Conservation (phyloP, 2,113 vertebrate genomes). For the Gavialis gangeticus region DNA sequence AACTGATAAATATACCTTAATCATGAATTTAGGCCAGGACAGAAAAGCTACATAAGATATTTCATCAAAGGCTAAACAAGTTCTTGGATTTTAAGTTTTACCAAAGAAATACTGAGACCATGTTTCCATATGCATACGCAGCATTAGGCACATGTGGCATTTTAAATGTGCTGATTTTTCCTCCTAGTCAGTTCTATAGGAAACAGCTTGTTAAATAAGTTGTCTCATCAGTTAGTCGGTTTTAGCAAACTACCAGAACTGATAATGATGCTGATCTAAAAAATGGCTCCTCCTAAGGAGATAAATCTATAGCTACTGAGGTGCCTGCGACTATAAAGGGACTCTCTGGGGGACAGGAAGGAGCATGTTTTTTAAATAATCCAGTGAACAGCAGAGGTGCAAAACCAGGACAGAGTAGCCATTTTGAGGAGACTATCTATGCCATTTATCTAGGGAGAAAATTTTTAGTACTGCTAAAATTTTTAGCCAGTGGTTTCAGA, state of each 20-base stretch:
- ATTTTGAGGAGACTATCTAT: background rate
- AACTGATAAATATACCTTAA: slow-evolving; percentile 53
- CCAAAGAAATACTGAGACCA: slow-evolving; percentile 23
- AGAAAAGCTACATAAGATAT: slow-evolving; percentile 2
- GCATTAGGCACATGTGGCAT: background rate
- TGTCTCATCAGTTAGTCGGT: background rate
- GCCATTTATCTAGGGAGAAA: background rate
- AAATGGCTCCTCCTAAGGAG: background rate
- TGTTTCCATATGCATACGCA: background rate
- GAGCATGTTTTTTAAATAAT: background rate
- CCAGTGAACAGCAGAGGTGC: background rate
- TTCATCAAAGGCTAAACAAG: slow-evolving; percentile 32
- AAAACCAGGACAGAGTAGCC: background rate
- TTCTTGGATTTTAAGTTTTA: slow-evolving; percentile 8
- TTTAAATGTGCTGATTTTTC: background rate
- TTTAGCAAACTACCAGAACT: background rate
- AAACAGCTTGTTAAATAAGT: slow-evolving; percentile 51
- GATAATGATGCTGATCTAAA: background rate
- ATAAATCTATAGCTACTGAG: background rate
- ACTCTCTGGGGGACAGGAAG: no score
- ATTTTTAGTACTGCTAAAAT: accelerated
- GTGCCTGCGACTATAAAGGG: background rate
- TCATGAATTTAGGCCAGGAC: slow-evolving; percentile 23
- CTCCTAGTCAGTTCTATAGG: slow-evolving; percentile 1
- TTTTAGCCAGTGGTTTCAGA: background rate